Conservation (phyloP, 2,113 vertebrate genomes). For the Oxygymnocypris stewartii region DNA sequence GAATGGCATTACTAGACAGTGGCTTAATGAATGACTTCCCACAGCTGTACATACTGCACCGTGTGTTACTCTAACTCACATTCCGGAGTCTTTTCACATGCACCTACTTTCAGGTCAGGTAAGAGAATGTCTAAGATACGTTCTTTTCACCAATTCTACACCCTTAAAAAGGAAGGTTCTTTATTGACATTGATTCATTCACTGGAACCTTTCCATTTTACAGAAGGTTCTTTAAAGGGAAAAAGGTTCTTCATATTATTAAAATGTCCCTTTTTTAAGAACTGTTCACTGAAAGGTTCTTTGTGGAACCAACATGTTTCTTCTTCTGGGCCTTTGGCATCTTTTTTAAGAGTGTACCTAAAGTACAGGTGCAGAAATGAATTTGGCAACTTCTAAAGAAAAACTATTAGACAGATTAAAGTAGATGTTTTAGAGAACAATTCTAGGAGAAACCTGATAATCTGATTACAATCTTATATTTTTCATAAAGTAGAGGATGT, state of each 20-base stretch:
- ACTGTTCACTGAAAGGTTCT: too few species aligned
- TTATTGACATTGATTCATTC: too few species aligned
- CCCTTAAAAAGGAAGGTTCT: not conserved
- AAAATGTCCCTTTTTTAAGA: too few species aligned
- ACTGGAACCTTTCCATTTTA: not conserved
- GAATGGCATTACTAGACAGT: not conserved
- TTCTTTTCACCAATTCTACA: not conserved
- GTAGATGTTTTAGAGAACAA: not conserved
- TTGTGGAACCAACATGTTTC: not conserved
- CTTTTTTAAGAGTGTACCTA: too few species aligned
- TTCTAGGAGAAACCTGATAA: not conserved
- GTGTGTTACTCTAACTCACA: not conserved
- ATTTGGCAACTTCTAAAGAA: not conserved
- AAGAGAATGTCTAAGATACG: not conserved
- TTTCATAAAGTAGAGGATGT: not conserved
- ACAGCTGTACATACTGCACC: conserved; percentile 65
- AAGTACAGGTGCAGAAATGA: not conserved
- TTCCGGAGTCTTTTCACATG: conserved; percentile 32
- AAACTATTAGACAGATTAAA: not conserved
- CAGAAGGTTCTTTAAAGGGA: too few species aligned
- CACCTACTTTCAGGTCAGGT: not conserved
- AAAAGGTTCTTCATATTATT: too few species aligned
- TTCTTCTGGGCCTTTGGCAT: not conserved
- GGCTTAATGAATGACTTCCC: conserved; percentile 71
- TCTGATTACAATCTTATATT: not conserved